phyloP scores from a whole-genome alignment of 2,888 invertebrate species.

The Heteromyza rotundicornis region DNA sequence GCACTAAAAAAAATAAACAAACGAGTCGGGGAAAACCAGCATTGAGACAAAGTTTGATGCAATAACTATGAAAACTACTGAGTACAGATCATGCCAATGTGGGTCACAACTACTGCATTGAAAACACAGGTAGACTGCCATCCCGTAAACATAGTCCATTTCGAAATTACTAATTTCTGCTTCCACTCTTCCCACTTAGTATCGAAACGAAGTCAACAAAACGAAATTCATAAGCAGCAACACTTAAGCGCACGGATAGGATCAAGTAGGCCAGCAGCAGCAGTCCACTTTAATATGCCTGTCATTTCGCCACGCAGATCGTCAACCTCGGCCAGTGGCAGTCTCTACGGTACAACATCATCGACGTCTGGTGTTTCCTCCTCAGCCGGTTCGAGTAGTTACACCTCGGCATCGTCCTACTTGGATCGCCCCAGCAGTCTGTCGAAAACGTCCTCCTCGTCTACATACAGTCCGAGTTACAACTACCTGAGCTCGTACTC shows the following conservation, averaged over 20 bases:
- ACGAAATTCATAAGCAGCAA: conserved; percentile 4
- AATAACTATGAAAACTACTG: too few species aligned
- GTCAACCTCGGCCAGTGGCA: conserved; percentile 60
- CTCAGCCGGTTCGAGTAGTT: conserved; percentile 40
- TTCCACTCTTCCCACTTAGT: too few species aligned
- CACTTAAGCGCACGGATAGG: conserved; percentile 15
- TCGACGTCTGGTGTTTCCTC: conserved; percentile 37
- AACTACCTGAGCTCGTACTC: conserved; percentile 36
- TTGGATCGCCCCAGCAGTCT: conserved; percentile 53
- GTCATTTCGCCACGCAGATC: conserved; percentile 63
- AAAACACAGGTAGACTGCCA: background rate
- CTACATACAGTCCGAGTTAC: conserved; percentile 38
- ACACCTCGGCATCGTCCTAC: conserved; percentile 46
- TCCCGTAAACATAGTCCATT: background rate
- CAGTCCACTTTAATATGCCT: conserved; percentile 59
- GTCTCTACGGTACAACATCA: conserved; percentile 60
- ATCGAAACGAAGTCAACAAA: background rate
- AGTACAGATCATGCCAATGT: too few species aligned
- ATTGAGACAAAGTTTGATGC: too few species aligned
- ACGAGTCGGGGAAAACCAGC: too few species aligned
- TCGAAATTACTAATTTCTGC: too few species aligned
- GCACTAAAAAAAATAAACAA: too few species aligned
- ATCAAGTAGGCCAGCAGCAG: conserved; percentile 21
- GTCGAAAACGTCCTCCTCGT: conserved; percentile 43
- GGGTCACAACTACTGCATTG: background rate